Evolutionary conservation across 2,797 vertebrate species (phyloP), one percentile per base, ranked within the genome.

Genomic region (Gymnoscopelus microlampas): DNA sequence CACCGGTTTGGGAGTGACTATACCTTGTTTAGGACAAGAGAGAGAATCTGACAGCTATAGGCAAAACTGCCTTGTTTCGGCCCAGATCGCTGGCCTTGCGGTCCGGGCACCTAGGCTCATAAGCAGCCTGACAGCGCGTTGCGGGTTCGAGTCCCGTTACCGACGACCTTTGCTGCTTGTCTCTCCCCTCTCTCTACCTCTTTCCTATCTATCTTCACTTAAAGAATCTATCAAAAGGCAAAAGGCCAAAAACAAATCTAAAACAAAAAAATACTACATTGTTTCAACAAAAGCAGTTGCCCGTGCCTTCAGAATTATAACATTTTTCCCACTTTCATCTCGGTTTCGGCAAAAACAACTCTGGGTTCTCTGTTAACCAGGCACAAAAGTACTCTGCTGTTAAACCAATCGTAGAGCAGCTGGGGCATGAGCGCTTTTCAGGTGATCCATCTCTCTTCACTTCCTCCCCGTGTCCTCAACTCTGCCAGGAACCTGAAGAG

Each of bases 361-460:
- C 70, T 3, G 35, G 68, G 51, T 62, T 75, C 71, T 83, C 71
- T 73, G 76, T 84, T 85, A 74, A 63, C 75, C 80, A 80, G 78
- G 84, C 74, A 80, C 81, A 77, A 70, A 81, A 73, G 80, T 19
- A 63, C 68, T 80, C 68, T 60, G 66, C 76, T 82, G 80, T 81
- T 86, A 75, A 78, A 80, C 84, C 89, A 90, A 88, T 88, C 85
- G 79, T n/a, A 62, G 64, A 44, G 81, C 76, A 83, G 81, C 80
- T 80, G 80, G 32, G 83, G 74, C 79, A 75, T 70, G 69, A 81
- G 79, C 32, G 29, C 29, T 70, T 62, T 77, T 79, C 68, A 81
- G 80, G 65, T 73, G 53, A 84, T 84, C 78, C 71, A 81, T 88
- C 86, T 76, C 85, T 84, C 81, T 89, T 73, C 66, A 79, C 83